A percentile compares a stretch with the other conserved stretches of the same genome.
Evolutionary conservation across 2,113 vertebrate species (phyloP).

Genomic region (Halcyon malimbica): DNA sequence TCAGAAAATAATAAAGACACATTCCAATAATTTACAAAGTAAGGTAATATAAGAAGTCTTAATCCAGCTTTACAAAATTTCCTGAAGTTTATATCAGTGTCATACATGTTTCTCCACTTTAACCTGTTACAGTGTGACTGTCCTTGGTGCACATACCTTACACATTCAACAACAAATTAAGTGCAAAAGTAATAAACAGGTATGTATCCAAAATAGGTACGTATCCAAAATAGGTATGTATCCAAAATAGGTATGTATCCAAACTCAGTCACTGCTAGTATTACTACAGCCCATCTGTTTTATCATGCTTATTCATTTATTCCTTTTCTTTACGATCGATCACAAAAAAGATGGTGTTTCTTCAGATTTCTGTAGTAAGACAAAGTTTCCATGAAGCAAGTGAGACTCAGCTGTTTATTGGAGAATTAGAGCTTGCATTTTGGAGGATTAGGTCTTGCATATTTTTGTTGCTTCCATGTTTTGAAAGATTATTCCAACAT

Average conservation of each 20-base stretch:
- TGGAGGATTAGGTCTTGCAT: neutral
- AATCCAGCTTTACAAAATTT: neutral
- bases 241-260: neutral
- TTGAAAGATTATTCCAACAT: neutral
- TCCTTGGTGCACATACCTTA: neutral
- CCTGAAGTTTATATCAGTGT: neutral
- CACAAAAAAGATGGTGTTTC: neutral
- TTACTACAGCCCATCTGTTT: neutral
- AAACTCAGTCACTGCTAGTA: neutral
- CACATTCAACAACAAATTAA: neutral
- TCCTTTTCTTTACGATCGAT: neutral
- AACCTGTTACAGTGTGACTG: neutral
- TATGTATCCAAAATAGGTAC: neutral
- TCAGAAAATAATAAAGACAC: neutral
- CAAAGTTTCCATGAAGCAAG: neutral
- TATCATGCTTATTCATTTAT: neutral
- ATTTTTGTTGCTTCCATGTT: neutral
- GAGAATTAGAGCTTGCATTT: neutral
- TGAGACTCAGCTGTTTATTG: neutral
- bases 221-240: neutral
- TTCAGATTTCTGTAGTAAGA: neutral
- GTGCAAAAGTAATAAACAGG: neutral
- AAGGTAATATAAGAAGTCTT: neutral
- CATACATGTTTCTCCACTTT: neutral
- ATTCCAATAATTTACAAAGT: neutral